Conservation (phyloP, 2,797 vertebrate genomes). For the Pygocentrus nattereri region DNA sequence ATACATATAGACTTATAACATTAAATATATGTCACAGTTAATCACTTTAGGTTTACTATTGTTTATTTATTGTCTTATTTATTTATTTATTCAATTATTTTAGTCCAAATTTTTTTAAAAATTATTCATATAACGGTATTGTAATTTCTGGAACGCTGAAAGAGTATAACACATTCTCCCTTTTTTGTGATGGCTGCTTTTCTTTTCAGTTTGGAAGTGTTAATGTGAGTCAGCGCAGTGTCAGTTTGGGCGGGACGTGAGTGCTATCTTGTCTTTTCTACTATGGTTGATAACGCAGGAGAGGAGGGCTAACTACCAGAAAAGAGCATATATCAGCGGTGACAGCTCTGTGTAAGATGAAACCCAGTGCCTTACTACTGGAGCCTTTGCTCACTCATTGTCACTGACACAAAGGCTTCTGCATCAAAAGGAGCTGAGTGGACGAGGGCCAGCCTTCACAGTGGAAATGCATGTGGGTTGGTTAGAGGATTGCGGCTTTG, state of each 20-base stretch:
- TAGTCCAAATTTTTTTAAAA: too few relatives aligned
- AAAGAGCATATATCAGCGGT: slow-evolving; percentile 2
- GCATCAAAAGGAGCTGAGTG: slow-evolving; percentile 16
- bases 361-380: slow-evolving; percentile 9
- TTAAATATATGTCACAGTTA: too few relatives aligned
- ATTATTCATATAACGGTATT: background rate
- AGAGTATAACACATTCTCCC: background rate
- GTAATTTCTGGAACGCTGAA: background rate
- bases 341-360: slow-evolving; percentile 12
- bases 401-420: slow-evolving; percentile 24
- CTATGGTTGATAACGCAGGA: slow-evolving; percentile 32
- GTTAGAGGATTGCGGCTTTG: background rate
- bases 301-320: background rate
- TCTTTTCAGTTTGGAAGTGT: background rate
- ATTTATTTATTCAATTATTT: too few relatives aligned
- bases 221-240: background rate
- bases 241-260: slow-evolving; percentile 28
- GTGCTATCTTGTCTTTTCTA: slow-evolving; percentile 9
- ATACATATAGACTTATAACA: too few relatives aligned
- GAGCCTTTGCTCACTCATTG: background rate
- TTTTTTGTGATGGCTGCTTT: background rate
- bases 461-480: background rate
- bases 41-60: background rate
- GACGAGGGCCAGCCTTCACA: background rate
- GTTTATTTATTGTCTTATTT: too few relatives aligned